These are phyloP conservation scores for Listronotus bonariensis DNA, from an alignment of 1,140 invertebrate species.

Conservation along the genomic window DNA sequence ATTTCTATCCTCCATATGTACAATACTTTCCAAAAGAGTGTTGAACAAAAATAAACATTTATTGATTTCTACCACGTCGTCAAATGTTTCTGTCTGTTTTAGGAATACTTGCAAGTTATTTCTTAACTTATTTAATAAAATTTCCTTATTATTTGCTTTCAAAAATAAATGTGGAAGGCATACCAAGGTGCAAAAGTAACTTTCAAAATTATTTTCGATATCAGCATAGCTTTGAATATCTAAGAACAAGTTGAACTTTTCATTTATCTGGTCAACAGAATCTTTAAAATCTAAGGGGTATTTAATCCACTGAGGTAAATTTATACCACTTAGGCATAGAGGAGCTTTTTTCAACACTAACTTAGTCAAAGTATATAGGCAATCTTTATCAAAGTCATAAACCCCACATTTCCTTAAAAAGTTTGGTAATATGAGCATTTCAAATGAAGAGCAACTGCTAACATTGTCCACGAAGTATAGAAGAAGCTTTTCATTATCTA, in stretches of 20 bases:
- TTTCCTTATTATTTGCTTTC: conserved; percentile 17
- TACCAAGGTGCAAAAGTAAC: conserved; percentile 61
- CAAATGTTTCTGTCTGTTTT: conserved; percentile 19
- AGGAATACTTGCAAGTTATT: conserved; percentile 45
- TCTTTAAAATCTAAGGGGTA: conserved; percentile 67
- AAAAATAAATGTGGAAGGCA: conserved; percentile 65
- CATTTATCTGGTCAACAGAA: conserved; percentile 52
- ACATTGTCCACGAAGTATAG: conserved; percentile 68
- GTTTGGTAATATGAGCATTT: conserved; percentile 71
- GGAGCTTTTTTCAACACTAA: conserved; percentile 71
- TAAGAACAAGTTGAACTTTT: conserved; percentile 47
- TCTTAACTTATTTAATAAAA: conserved; percentile 47
- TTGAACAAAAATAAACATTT: conserved; percentile 60
- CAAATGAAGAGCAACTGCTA: conserved; percentile 70
- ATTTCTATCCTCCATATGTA: conserved; percentile 59
- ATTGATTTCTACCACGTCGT: conserved; percentile 41
- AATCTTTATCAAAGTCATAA: conserved; percentile 61
- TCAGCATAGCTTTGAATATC: neutral
- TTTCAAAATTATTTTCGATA: conserved; percentile 41
- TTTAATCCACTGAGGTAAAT: conserved; percentile 66
- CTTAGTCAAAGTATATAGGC: conserved; percentile 64
- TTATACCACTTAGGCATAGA: conserved; percentile 62
- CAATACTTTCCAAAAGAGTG: conserved; percentile 61
- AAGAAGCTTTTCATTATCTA: conserved; percentile 61
- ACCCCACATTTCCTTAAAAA: conserved; percentile 67